Evolutionary conservation across 2,888 invertebrate genomes (phyloP).

Genomic region (Ectemnius continuus): DNA sequence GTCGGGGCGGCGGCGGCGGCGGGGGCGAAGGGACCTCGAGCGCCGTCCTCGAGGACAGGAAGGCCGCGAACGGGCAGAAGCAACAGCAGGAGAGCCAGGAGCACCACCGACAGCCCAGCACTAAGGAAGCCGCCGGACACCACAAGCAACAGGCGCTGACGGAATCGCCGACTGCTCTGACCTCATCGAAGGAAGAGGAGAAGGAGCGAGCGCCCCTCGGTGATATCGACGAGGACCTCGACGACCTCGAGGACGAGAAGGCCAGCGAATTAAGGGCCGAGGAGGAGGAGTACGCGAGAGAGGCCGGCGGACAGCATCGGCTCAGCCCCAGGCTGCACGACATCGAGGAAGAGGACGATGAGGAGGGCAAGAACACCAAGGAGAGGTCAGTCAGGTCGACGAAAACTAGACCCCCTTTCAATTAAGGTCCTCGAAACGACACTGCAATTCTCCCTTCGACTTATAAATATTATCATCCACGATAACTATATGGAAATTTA

Average conservation of each 20-base stretch:
- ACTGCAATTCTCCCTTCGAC: too few species aligned
- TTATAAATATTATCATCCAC: too few species aligned
- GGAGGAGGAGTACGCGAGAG: conserved; percentile 63
- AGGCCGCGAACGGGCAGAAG: conserved; percentile 74
- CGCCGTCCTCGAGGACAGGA: conserved; percentile 82
- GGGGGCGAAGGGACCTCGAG: conserved; percentile 77
- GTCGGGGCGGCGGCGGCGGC: conserved; percentile 76
- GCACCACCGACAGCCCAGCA: conserved; percentile 44
- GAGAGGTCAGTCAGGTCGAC: conserved; percentile 72
- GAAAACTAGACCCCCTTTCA: too few species aligned
- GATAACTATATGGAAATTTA: too few species aligned
- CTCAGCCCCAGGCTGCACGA: conserved; percentile 89
- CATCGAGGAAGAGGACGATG: conserved; percentile 90
- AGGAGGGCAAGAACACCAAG: conserved; percentile 78
- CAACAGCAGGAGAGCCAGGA: conserved; percentile 69
- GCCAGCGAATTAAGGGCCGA: conserved; percentile 51
- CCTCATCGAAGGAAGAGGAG: conserved; percentile 59
- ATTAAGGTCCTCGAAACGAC: too few species aligned
- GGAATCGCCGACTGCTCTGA: conserved; percentile 32
- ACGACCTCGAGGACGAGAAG: conserved; percentile 58
- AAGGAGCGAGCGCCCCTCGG: conserved; percentile 66
- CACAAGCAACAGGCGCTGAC: conserved; percentile 67
- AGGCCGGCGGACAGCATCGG: conserved; percentile 80
- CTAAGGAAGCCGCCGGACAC: conserved; percentile 51
- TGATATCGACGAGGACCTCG: conserved; percentile 71